Conservation (phyloP, 2,113 vertebrate species). For the Phrynocephalus versicolor region DNA sequence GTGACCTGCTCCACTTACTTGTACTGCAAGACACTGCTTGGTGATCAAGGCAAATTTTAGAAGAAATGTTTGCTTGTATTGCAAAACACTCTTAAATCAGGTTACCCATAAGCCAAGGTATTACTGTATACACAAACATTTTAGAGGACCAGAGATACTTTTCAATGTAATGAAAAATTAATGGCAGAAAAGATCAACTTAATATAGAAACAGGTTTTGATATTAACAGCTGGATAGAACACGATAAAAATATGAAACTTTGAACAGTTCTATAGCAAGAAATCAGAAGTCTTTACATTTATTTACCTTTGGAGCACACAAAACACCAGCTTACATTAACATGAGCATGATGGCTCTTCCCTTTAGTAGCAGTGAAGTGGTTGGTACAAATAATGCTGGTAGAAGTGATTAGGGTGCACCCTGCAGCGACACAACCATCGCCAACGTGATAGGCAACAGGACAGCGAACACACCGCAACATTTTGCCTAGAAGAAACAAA, state of each 20-base stretch:
- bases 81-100: too few species aligned
- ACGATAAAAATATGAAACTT: not conserved
- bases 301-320: slow-evolving; percentile 94
- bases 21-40: too few species aligned
- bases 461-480: slow-evolving; percentile 95
- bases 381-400: slow-evolving; percentile 89
- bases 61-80: too few species aligned
- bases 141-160: not conserved
- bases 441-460: slow-evolving; percentile 92
- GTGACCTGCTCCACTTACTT: too few species aligned
- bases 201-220: not conserved
- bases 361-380: slow-evolving; percentile 92
- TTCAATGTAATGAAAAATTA: not conserved
- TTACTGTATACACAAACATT: too few species aligned
- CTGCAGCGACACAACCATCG: slow-evolving; percentile 90
- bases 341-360: slow-evolving; percentile 91
- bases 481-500: slow-evolving; percentile 77
- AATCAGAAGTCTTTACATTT: accelerated
- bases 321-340: slow-evolving; percentile 99
- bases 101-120: too few species aligned
- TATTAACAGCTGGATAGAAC: not conserved
- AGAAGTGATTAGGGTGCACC: slow-evolving; percentile 86
- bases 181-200: not conserved
- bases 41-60: too few species aligned
- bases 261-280: accelerated